These are phyloP conservation scores for Andrena haemorrhoa DNA, from an alignment of 2,888 invertebrate genomes.

Conservation along the genomic window DNA sequence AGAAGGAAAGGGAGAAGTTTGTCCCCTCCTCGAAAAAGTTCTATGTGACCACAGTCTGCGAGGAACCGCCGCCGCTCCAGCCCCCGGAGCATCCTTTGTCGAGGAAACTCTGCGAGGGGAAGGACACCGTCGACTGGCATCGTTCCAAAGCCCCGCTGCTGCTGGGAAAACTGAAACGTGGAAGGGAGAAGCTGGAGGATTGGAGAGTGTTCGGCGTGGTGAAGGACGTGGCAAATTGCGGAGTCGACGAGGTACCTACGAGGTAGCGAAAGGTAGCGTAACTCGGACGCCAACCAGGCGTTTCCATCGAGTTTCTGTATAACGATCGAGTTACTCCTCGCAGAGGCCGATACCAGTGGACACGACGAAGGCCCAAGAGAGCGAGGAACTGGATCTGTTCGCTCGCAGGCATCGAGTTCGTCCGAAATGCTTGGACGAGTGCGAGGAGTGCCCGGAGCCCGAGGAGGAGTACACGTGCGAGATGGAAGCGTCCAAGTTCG, in stretches of 20 bases:
- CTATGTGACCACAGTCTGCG: slow-evolving; percentile 70
- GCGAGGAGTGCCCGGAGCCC: not conserved
- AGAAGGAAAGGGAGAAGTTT: slow-evolving; percentile 80
- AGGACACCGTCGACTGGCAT: slow-evolving; percentile 87
- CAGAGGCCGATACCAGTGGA: not conserved
- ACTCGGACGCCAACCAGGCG: not conserved
- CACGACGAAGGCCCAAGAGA: not conserved
- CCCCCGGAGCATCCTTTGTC: slow-evolving; percentile 81
- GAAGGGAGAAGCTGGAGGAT: slow-evolving; percentile 83
- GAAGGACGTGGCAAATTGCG: not conserved
- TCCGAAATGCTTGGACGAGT: not conserved
- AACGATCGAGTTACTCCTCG: not conserved
- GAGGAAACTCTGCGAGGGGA: slow-evolving; percentile 85
- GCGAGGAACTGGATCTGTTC: slow-evolving; percentile 63
- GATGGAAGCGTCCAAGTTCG: not conserved
- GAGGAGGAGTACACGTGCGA: not conserved
- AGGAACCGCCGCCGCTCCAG: slow-evolving; percentile 60
- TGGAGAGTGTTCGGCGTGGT: not conserved
- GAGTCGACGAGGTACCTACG: slow-evolving; percentile 37
- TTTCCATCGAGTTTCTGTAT: not conserved
- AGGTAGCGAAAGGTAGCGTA: slow-evolving; percentile 12
- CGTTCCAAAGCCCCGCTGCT: slow-evolving; percentile 85
- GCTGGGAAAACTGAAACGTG: slow-evolving; percentile 84
- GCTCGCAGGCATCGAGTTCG: slow-evolving; percentile 16
- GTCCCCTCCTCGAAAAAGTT: slow-evolving; percentile 75